Base-by-base conservation (phyloP, 1,140 invertebrate genomes). In the Melitaea cinxia region DNA sequence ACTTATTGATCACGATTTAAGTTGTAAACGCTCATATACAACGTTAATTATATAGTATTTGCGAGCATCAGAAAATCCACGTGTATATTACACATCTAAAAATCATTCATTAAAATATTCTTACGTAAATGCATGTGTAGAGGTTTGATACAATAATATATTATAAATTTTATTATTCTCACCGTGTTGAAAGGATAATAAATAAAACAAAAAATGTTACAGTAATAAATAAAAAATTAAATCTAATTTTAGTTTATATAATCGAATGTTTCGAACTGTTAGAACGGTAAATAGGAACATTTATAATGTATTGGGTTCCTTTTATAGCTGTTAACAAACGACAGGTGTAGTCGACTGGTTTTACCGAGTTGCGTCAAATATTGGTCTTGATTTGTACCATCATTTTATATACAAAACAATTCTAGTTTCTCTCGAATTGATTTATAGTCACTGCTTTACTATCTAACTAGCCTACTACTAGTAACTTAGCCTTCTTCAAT, bases 201-300 rank as follows among this genome's bases (percentile, higher is more conserved):
- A 39, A 39, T 39, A 39, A 39, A 17, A 42, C 4, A 7, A 42
- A 42, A 33, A 42, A 42, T 17, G 17, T 42, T 17, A 12, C n/a
- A 47, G 10, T 19, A 47, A 23, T 47, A 47, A 47, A 47, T 6
- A 47, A 1, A 28, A 42, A 42, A 42, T 7, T 17, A 47, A 47
- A 24, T 47, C 42, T 10, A 47, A 47, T 47, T 23, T 47, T 9
- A n/a, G 4, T 0, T 56, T 24, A 42, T 35, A 56, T 56, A 56
- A 56, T 14, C 37, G 28, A 42, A 56, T 42, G 37, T 56, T 23
- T 42, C n/a, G 15, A 56, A 21, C 45, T 56, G 30, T 42, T 42
- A 28, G 45, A 56, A 56, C 37, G 54, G 35, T 56, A 56, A 42
- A 56, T 56, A 23, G 39, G 33, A 56, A 26, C 54, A 42, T 56